Conservation (phyloP, 2,113 vertebrate genomes). For the Trichomycterus rosablanca region DNA sequence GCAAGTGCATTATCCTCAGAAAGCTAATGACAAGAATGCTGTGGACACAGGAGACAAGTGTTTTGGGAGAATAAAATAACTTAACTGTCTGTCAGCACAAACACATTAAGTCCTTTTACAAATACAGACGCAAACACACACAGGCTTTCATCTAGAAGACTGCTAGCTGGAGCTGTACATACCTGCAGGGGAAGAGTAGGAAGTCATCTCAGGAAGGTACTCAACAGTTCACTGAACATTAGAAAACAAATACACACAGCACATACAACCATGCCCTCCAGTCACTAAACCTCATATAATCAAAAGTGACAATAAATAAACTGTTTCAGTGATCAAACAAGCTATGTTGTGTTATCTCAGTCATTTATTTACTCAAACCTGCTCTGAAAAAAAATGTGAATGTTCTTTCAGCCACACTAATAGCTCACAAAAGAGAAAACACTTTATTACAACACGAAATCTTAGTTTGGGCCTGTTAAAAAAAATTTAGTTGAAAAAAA, state of each 20-base stretch:
- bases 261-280: no score
- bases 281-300: neutral
- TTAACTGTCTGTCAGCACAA: slow-evolving; percentile 10
- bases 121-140: slow-evolving; percentile 1
- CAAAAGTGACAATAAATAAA: neutral
- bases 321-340: no score
- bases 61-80: slow-evolving; percentile 3
- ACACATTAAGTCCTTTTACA: slow-evolving; percentile 11
- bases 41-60: slow-evolving; percentile 14
- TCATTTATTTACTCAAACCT: no score
- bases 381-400: no score
- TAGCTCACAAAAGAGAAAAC: no score
- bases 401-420: no score
- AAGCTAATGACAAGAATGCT: slow-evolving; percentile 6
- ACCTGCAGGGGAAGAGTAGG: neutral
- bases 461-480: no score
- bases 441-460: no score
- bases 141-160: neutral
- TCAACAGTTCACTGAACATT: slow-evolving; percentile 14
- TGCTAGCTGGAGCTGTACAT: neutral
- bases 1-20: neutral
- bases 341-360: no score
- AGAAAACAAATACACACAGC: neutral
- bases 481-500: no score
- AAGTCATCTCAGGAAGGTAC: slow-evolving; percentile 1